phyloP scores from a whole-genome alignment of 2,888 invertebrate species.

The Apodemia hepburni region DNA sequence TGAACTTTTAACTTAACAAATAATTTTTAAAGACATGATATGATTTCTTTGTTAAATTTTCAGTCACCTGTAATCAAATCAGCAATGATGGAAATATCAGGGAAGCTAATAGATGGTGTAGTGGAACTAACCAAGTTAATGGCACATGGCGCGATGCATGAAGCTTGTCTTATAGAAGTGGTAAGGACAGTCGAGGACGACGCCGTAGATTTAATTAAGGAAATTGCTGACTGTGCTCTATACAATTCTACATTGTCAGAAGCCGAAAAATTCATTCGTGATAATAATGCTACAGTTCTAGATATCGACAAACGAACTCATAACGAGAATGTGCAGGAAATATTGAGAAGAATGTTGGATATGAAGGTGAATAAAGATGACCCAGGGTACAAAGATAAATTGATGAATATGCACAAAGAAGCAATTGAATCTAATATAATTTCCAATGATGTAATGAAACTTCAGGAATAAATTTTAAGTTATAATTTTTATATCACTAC shows the following conservation, averaged over 20 bases:
- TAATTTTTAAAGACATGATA: no score
- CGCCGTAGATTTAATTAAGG: conserved; percentile 46
- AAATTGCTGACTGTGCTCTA: conserved; percentile 47
- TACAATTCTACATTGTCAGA: conserved; percentile 40
- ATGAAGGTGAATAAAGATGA: conserved; percentile 39
- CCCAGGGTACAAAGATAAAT: conserved; percentile 42
- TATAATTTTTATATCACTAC: background rate
- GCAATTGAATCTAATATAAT: conserved; percentile 36
- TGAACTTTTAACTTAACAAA: no score
- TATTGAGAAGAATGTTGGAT: conserved; percentile 50
- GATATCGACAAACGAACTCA: conserved; percentile 34
- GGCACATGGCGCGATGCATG: conserved; percentile 75
- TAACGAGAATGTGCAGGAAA: conserved; percentile 42
- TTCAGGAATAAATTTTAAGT: conserved; percentile 21
- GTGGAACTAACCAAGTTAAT: conserved; percentile 62
- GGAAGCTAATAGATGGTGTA: conserved; percentile 58
- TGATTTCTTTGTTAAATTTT: conserved; percentile 29
- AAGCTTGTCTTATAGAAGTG: conserved; percentile 72
- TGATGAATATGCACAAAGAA: conserved; percentile 36
- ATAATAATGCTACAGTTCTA: conserved; percentile 39
- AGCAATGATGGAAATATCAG: conserved; percentile 65
- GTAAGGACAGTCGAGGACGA: conserved; percentile 63
- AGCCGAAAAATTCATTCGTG: conserved; percentile 28
- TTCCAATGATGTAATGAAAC: conserved; percentile 31
- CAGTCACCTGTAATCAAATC: conserved; percentile 68